Evolutionary conservation across 30 jellyfish, hydroid and myxozoan species (phyloP).

Genomic region (Catostylus mosaicus): DNA sequence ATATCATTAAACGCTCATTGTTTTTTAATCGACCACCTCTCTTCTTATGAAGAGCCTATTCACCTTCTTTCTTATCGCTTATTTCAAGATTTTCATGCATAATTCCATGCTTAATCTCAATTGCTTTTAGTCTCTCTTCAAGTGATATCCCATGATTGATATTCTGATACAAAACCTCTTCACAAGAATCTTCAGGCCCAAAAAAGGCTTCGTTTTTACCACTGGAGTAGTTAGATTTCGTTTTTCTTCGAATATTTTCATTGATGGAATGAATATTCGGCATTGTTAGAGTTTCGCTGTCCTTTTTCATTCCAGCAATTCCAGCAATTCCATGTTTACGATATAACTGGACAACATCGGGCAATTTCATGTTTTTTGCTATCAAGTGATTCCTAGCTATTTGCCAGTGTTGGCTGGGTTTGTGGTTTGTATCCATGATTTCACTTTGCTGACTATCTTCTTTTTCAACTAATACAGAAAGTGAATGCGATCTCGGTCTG

Average conservation of each 20-base stretch:
- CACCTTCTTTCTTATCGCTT: neutral
- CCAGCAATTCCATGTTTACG: slow-evolving; percentile 1
- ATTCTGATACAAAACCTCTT: neutral
- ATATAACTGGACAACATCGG: slow-evolving; percentile 4
- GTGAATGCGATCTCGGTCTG: slow-evolving; percentile 33
- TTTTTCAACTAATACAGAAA: neutral
- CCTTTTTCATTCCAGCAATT: neutral
- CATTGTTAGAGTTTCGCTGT: neutral
- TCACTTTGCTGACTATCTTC: neutral
- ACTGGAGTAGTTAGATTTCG: neutral
- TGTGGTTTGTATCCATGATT: neutral
- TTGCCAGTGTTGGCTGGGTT: slow-evolving; percentile 55
- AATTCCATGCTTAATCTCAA: slow-evolving; percentile 41
- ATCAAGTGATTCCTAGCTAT: slow-evolving; percentile 21
- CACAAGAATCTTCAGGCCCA: neutral
- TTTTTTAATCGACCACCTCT: neutral
- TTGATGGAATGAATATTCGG: neutral
- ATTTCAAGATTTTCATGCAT: slow-evolving; percentile 5
- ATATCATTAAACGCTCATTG: too few species aligned
- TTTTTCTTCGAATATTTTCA: neutral
- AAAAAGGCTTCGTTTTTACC: slow-evolving; percentile 17
- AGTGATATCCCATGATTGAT: slow-evolving; percentile 4
- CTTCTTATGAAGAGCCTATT: neutral
- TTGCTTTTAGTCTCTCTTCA: slow-evolving; percentile 36
- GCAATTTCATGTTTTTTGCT: slow-evolving; percentile 9